A percentile compares a stretch with the other conserved stretches of the same genome.
phyloP scores from a whole-genome alignment of 2,797 vertebrate genomes.

The Urophycis tenuis region DNA sequence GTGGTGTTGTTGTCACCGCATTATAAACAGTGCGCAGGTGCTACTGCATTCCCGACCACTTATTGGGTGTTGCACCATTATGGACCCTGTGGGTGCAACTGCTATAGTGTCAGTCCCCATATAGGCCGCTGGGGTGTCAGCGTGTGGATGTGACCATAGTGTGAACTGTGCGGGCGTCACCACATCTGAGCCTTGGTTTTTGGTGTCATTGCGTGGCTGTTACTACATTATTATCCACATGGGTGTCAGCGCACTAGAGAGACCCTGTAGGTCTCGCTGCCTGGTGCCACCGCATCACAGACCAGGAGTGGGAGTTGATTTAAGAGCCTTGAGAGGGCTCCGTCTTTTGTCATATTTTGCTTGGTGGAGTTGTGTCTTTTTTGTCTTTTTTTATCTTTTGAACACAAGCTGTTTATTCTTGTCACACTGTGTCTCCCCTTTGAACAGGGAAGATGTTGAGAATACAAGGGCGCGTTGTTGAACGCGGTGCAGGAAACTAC shows the following conservation, averaged over 20 bases:
- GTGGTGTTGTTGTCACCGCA: neutral
- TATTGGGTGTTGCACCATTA: neutral
- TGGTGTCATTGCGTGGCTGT: too few relatives aligned
- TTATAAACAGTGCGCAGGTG: neutral
- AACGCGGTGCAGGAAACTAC: neutral
- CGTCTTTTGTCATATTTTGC: neutral
- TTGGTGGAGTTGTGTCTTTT: neutral
- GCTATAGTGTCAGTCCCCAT: neutral
- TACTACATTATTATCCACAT: neutral
- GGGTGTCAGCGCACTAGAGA: too few relatives aligned
- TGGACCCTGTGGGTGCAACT: too few relatives aligned
- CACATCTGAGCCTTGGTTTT: too few relatives aligned
- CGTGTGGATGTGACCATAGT: neutral
- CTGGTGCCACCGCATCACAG: too few relatives aligned
- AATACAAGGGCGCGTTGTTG: neutral
- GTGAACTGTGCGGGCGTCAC: neutral
- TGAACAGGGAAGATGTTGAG: neutral
- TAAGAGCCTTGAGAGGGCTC: neutral
- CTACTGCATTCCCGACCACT: too few relatives aligned
- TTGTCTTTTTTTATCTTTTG: neutral
- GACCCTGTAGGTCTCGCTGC: too few relatives aligned
- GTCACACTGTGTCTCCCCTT: neutral
- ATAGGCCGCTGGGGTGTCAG: neutral
- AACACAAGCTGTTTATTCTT: neutral
- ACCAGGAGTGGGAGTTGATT: neutral